Percentiles rank a stretch among this genome's conserved stretches.
Conservation (phyloP, 2,113 vertebrate genomes). For the Trochalopteron elliotii region DNA sequence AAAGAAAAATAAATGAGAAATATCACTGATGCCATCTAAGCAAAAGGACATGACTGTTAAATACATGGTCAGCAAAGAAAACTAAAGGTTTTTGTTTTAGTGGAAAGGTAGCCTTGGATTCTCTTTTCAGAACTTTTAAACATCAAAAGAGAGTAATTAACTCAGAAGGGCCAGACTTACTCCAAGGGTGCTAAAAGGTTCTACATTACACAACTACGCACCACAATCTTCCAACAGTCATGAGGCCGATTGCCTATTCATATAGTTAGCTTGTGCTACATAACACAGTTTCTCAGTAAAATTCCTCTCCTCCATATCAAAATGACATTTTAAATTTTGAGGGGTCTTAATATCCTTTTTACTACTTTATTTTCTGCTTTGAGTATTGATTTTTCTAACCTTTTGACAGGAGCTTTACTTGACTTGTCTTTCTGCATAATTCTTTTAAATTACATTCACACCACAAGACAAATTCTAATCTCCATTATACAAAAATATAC, state of each 20-base stretch:
- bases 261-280: background rate
- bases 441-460: background rate
- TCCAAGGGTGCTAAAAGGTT: background rate
- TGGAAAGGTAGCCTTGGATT: background rate
- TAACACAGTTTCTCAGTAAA: background rate
- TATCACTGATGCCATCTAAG: background rate
- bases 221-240: background rate
- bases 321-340: background rate
- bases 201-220: background rate
- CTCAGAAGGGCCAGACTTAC: background rate
- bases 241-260: background rate
- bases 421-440: background rate
- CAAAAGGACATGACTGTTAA: background rate
- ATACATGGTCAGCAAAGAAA: background rate
- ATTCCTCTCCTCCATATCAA: background rate
- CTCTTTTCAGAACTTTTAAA: background rate
- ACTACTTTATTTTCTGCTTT: background rate
- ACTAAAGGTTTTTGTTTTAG: background rate
- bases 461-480: background rate
- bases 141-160: background rate
- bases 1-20: background rate
- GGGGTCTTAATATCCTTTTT: background rate
- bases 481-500: background rate
- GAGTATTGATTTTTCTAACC: conserved; percentile 4
- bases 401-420: background rate